Conservation (phyloP, 2,113 vertebrate species). For the Tupaia chinensis region DNA sequence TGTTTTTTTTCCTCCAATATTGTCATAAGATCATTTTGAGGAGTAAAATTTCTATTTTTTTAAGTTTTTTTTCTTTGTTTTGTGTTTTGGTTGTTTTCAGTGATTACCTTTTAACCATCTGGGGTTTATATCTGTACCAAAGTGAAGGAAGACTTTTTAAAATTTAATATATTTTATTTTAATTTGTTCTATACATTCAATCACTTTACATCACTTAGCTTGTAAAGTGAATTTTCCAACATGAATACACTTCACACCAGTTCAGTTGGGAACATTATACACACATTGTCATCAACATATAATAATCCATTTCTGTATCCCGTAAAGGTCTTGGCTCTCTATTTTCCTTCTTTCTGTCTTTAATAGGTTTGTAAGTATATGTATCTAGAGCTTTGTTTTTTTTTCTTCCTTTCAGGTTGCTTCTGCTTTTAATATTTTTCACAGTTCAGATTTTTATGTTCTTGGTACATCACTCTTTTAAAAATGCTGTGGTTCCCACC, state of each 20-base stretch:
- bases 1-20: neutral
- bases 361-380: neutral
- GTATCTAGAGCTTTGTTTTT: neutral
- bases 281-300: too few relatives aligned
- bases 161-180: too few relatives aligned
- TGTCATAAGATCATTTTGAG: neutral
- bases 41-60: neutral
- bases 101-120: neutral
- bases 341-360: too few relatives aligned
- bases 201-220: too few relatives aligned
- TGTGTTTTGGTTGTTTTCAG: neutral
- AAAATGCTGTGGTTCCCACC: slow-evolving; percentile 91
- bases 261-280: too few relatives aligned
- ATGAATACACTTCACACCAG: too few relatives aligned
- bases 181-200: too few relatives aligned
- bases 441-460: slow-evolving; percentile 92
- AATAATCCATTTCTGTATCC: too few relatives aligned
- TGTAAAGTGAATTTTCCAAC: too few relatives aligned
- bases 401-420: slow-evolving; percentile 89
- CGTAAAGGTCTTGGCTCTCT: too few relatives aligned
- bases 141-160: neutral
- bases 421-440: slow-evolving; percentile 94
- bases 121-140: neutral
- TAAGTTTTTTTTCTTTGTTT: neutral
- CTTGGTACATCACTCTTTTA: slow-evolving; percentile 93